phyloP scores from a whole-genome alignment of 2,113 vertebrate genomes.

The Myocastor coypus region DNA sequence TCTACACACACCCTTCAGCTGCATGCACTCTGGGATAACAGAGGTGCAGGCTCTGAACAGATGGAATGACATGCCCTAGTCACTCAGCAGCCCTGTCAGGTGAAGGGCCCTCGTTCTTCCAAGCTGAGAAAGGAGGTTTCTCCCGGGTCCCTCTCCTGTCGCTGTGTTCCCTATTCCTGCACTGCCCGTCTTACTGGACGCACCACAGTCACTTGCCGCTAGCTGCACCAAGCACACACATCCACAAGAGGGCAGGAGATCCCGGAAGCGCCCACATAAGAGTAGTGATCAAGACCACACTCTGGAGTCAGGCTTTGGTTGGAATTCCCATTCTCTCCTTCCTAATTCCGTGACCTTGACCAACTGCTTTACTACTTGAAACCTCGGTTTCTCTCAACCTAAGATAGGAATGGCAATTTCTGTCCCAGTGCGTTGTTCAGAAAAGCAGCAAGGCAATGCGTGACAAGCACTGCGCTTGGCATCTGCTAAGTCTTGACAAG shows the following conservation, averaged over 20 bases:
- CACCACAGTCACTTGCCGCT: neutral
- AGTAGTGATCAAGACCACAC: neutral
- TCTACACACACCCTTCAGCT: neutral
- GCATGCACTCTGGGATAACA: neutral
- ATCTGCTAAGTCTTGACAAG: neutral
- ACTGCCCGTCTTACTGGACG: neutral
- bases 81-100: neutral
- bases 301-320: neutral
- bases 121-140: too few relatives aligned
- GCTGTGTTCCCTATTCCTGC: neutral
- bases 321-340: neutral
- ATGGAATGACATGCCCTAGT: neutral
- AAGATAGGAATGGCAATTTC: neutral
- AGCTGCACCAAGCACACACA: neutral
- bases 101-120: neutral
- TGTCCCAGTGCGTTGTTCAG: neutral
- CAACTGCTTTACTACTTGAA: neutral
- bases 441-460: neutral
- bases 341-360: neutral
- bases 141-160: neutral
- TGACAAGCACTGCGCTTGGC: neutral
- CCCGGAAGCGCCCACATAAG: accelerated
- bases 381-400: neutral
- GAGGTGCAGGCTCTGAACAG: neutral
- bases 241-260: neutral